phyloP scores from a whole-genome alignment of 2,113 vertebrate genomes.

The Fregetta grallaria region DNA sequence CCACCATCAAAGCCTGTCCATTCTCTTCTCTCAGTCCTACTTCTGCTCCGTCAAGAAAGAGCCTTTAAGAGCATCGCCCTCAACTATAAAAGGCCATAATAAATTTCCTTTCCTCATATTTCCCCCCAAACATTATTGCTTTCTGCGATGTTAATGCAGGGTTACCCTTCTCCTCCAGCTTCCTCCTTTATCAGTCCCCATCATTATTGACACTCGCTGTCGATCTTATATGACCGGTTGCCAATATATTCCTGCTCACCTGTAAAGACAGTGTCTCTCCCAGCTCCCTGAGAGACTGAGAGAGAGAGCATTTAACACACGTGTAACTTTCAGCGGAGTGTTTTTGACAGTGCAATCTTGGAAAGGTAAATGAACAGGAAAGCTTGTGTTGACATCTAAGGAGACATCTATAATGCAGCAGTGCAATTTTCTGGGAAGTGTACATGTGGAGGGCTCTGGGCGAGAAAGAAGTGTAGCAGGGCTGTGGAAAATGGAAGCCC shows the following conservation, averaged over 20 bases:
- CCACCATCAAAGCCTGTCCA: background rate
- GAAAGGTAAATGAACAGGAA: background rate
- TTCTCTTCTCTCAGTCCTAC: background rate
- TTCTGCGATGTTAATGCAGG: background rate
- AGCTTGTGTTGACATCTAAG: background rate
- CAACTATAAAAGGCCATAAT: background rate
- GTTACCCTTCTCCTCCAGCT: background rate
- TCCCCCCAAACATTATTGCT: background rate
- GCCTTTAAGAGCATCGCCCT: background rate
- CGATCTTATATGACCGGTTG: accelerated
- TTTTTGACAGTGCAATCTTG: background rate
- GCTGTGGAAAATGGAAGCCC: background rate
- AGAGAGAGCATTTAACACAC: background rate
- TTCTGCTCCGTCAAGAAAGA: background rate
- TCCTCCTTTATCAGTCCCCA: background rate
- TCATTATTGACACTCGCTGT: background rate
- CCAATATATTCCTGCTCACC: background rate
- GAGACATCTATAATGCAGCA: background rate
- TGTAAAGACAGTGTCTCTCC: background rate
- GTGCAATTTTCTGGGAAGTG: background rate
- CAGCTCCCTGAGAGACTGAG: background rate
- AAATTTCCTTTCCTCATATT: background rate
- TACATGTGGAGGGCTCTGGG: background rate
- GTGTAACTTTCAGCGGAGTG: background rate
- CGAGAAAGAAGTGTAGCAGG: background rate